Evolutionary conservation across 2,888 invertebrate genomes (phyloP).

Genomic region (Agelastica alni): DNA sequence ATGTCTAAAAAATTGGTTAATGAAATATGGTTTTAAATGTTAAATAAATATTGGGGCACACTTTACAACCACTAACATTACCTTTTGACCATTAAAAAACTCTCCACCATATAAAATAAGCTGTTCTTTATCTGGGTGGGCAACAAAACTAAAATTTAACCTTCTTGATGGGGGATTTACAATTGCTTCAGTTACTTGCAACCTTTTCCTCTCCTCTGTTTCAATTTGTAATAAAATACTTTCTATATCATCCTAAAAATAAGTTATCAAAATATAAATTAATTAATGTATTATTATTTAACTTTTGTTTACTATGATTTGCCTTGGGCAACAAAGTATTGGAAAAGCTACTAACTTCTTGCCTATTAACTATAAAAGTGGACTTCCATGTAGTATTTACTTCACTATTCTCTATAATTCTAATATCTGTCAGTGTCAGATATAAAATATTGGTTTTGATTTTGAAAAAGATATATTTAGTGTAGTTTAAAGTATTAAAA

Average conservation of each 20-base stretch:
- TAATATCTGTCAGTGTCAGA: no score
- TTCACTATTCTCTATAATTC: no score
- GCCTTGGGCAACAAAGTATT: no score
- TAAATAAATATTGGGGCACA: not conserved
- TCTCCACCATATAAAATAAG: conserved; percentile 91
- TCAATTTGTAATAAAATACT: conserved; percentile 79
- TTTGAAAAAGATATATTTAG: no score
- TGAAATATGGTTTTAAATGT: not conserved
- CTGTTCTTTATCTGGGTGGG: conserved; percentile 87
- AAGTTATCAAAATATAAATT: no score
- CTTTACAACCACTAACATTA: conserved; percentile 42
- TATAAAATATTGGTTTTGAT: no score
- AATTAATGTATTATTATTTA: no score
- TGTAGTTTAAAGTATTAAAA: no score
- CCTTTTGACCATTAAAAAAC: conserved; percentile 85
- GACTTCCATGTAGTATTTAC: no score
- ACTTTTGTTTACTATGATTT: no score
- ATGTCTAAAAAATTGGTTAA: conserved; percentile 66
- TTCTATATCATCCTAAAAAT: conserved; percentile 75
- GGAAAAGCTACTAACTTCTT: no score
- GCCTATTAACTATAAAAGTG: no score
- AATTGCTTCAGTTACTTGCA: conserved; percentile 69
- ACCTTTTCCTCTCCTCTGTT: conserved; percentile 72
- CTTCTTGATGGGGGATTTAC: conserved; percentile 72
- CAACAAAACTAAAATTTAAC: conserved; percentile 77